Evolutionary conservation across 2,113 vertebrate species (phyloP).

Genomic region (Dinomys branickii): DNA sequence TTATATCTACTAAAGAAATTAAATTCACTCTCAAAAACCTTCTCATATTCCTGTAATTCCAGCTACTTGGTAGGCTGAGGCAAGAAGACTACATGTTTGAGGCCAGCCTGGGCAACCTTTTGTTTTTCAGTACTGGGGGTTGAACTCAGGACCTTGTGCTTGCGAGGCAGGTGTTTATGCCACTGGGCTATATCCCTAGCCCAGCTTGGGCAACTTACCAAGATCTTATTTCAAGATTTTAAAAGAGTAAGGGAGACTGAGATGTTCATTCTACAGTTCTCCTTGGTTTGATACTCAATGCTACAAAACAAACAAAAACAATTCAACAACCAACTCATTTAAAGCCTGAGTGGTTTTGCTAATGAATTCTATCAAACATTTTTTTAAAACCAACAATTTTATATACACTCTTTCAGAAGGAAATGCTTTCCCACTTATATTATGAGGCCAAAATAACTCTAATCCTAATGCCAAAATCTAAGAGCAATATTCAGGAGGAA

Average conservation of each 20-base stretch:
- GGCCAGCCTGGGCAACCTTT: background rate
- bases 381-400: constrained; percentile 9
- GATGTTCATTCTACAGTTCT: background rate
- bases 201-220: background rate
- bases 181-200: no score
- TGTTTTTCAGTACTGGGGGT: no score
- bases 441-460: background rate
- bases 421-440: background rate
- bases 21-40: background rate
- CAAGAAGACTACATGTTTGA: background rate
- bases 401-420: background rate
- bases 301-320: background rate
- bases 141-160: no score
- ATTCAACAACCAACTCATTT: background rate
- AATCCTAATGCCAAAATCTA: background rate
- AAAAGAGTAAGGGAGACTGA: background rate
- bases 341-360: constrained; percentile 40
- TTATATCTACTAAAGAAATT: background rate
- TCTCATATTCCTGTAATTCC: background rate
- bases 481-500: background rate
- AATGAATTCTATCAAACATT: constrained; percentile 24
- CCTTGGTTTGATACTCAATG: background rate
- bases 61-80: background rate
- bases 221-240: background rate
- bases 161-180: no score